Conservation (phyloP, 2,888 invertebrate genomes). For the Arrhopalites spinosus region DNA sequence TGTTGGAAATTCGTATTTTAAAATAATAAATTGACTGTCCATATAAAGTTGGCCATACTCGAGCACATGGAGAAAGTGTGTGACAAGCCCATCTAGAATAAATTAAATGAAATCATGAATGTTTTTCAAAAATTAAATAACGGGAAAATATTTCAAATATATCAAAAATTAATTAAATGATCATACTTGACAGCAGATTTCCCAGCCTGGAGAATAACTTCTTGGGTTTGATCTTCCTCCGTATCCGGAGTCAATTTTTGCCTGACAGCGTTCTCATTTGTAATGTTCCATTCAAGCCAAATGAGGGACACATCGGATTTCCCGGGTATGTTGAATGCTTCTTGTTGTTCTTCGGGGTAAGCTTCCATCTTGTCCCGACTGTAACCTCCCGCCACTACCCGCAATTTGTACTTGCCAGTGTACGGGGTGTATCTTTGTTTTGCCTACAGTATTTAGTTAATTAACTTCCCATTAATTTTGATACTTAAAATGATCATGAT, state of each 20-base stretch:
- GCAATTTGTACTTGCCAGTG: conserved; percentile 44
- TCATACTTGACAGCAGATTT: conserved; percentile 40
- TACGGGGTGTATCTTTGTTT: conserved; percentile 39
- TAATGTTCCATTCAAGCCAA: conserved; percentile 51
- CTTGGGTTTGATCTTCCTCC: conserved; percentile 23
- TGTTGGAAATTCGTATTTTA: conserved; percentile 39
- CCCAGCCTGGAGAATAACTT: conserved; percentile 44
- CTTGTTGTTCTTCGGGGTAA: conserved; percentile 40
- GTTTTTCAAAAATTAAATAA: not conserved
- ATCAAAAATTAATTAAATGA: conserved; percentile 32
- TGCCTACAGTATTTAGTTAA: conserved; percentile 19
- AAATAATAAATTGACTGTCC: conserved; percentile 46
- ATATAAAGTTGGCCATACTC: conserved; percentile 38
- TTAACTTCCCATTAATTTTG: not conserved
- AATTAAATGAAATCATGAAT: too few relatives aligned
- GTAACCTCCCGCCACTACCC: conserved; percentile 44
- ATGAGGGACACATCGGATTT: conserved; percentile 50
- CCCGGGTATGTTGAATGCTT: conserved; percentile 49
- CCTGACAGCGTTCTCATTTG: conserved; percentile 23
- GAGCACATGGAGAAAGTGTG: conserved; percentile 48
- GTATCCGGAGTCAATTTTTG: not conserved
- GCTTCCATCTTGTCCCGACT: conserved; percentile 16
- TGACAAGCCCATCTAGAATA: conserved; percentile 44
- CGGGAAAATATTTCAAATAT: too few relatives aligned
- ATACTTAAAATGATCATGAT: not conserved